Percentiles rank a stretch among this genome's conserved stretches.
Evolutionary conservation across 1,140 invertebrate species (phyloP).

Genomic region (Drosophila sp.): DNA sequence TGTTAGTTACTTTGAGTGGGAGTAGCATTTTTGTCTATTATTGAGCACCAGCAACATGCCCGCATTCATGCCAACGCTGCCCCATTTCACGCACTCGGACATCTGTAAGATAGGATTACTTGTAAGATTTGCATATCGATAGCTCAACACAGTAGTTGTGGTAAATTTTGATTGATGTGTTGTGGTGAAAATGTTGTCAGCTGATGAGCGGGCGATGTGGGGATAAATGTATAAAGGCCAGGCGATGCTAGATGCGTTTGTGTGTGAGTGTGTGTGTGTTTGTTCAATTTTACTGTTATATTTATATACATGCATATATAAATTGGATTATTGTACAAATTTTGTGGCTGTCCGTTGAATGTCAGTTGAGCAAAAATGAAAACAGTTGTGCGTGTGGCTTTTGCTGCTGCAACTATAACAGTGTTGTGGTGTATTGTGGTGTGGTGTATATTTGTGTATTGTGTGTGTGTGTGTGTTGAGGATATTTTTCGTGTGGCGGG

Average conservation of each 20-base stretch:
- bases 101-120: constrained; percentile 86
- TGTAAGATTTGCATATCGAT: constrained; percentile 49
- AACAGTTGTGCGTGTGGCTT: constrained; percentile 33
- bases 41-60: constrained; percentile 87
- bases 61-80: constrained; percentile 88
- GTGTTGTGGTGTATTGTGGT: constrained; percentile 37
- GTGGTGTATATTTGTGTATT: constrained; percentile 46
- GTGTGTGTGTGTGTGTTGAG: constrained; percentile 20
- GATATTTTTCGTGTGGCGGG: constrained; percentile 33
- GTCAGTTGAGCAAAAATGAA: constrained; percentile 13
- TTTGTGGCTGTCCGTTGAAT: constrained; percentile 38
- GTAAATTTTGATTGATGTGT: neutral
- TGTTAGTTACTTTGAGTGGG: constrained; percentile 68
- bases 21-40: constrained; percentile 70
- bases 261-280: constrained; percentile 40
- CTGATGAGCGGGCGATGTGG: neutral
- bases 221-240: neutral
- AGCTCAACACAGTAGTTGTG: constrained; percentile 6
- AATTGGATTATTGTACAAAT: neutral
- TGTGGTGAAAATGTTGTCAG: constrained; percentile 3
- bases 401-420: constrained; percentile 62
- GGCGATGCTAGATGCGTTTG: constrained; percentile 27
- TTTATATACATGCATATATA: too few relatives aligned
- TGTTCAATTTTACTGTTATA: constrained; percentile 4
- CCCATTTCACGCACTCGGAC: constrained; percentile 89